phyloP scores from a whole-genome alignment of 2,797 vertebrate species.

The Pristis pectinata region DNA sequence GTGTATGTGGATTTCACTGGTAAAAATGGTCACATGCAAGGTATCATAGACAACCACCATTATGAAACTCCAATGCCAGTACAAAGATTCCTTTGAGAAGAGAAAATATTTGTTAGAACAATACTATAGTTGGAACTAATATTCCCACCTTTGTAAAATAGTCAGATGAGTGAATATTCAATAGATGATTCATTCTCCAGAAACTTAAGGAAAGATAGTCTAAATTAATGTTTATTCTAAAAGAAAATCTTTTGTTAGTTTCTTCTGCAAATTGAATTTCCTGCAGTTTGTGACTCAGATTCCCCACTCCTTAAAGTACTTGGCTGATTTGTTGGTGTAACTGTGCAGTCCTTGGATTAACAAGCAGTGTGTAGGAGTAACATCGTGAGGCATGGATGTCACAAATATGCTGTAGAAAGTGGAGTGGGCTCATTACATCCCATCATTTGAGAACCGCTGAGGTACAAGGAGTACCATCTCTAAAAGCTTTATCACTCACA shows the following conservation, averaged over 20 bases:
- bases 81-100: background rate
- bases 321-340: background rate
- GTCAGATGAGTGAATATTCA: background rate
- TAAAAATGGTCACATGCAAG: background rate
- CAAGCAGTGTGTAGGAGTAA: constrained; percentile 13
- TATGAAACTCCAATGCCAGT: background rate
- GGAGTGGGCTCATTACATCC: background rate
- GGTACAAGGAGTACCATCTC: background rate
- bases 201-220: background rate
- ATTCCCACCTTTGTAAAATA: background rate
- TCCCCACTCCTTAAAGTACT: background rate
- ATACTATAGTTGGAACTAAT: background rate
- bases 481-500: background rate
- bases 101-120: background rate
- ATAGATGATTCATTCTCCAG: background rate
- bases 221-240: background rate
- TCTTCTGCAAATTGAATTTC: constrained; percentile 20
- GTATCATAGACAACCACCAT: background rate
- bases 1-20: background rate
- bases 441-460: background rate
- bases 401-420: background rate
- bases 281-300: constrained; percentile 10
- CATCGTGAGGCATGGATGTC: constrained; percentile 9
- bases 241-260: background rate
- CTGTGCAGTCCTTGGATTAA: background rate